Evolutionary conservation across 2,888 invertebrate species (phyloP), one percentile per base, ranked within the genome.

Genomic region (Archaeoteleia sp.): DNA sequence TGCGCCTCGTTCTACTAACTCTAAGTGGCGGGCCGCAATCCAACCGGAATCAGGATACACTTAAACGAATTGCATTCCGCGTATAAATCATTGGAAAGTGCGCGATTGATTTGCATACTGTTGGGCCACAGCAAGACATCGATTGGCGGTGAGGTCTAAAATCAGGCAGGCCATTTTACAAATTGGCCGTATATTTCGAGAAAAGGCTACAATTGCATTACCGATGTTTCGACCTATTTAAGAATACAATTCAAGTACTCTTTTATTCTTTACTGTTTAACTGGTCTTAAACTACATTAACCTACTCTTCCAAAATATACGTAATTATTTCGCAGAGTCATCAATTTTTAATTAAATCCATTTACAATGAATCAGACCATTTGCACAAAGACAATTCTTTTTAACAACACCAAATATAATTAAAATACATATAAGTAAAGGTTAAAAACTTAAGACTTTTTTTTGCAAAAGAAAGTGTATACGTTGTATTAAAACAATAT

Each of bases 91-190:
- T 78, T 77, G 77, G 74, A 73, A 79, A 78, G 74, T 74, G 69
- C 71, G 71, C 75, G 77, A 82, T 83, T 83, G 83, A 85, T 85
- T 84, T 84, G 84, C 84, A 85, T 85, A 83, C 73, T 73, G 78
- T 67, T 71, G 73, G 69, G 67, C 71, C 69, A 67, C 69, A 72
- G 71, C 74, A 72, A 75, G 72, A 73, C 74, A 67, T 73, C 74
- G 63, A 71, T 74, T 70, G 67, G 42, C 39, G 13, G 45, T 42
- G 61, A 68, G 67, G 60, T 79, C 74, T 75, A 78, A 80, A 81
- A 78, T 81, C 80, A 78, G 75, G 70, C 74, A 73, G 75, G 73
- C 79, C 79, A 79, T 82, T 82, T 76, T 76, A 76, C 75, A 77
- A 79, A 82, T 82, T 82, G 82, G 76, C 81, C 75, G 74, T 78